These are phyloP conservation scores for Cosmorhoe ocellata DNA, from an alignment of 2,888 invertebrate genomes.

Conservation along the genomic window DNA sequence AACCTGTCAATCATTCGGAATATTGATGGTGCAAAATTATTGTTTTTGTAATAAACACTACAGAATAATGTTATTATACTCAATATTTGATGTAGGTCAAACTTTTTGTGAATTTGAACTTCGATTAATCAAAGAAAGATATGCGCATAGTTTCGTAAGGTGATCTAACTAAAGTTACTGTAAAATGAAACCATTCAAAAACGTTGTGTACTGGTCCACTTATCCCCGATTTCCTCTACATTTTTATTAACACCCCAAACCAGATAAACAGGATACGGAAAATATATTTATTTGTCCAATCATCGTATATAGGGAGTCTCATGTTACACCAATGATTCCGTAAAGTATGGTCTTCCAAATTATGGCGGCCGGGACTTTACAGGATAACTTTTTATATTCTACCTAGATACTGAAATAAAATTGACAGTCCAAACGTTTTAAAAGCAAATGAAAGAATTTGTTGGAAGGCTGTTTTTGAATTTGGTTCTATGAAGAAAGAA, in stretches of 20 bases:
- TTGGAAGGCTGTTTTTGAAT: no score
- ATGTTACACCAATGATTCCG: slow-evolving; percentile 76
- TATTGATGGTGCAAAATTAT: slow-evolving; percentile 24
- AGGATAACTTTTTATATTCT: no score
- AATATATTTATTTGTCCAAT: slow-evolving; percentile 83
- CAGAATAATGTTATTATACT: slow-evolving; percentile 22
- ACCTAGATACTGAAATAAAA: no score
- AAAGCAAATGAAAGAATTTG: no score
- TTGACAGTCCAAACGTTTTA: no score
- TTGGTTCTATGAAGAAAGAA: no score
- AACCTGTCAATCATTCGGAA: slow-evolving; percentile 33
- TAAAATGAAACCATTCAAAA: no score
- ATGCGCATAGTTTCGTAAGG: no score
- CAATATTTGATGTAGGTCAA: slow-evolving; percentile 7
- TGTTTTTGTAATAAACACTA: slow-evolving; percentile 26
- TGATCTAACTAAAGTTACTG: no score
- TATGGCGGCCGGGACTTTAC: background rate
- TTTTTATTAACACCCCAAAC: slow-evolving; percentile 81
- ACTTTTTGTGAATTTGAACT: background rate
- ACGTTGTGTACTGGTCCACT: slow-evolving; percentile 6
- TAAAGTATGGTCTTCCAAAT: slow-evolving; percentile 5
- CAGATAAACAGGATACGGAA: slow-evolving; percentile 81
- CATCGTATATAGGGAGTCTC: slow-evolving; percentile 80
- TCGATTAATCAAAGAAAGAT: background rate
- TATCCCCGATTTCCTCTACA: slow-evolving; percentile 63